Base-by-base conservation (phyloP, 37 sponge, comb jelly and placozoan genomes). In the Ephydatia muelleri region DNA sequence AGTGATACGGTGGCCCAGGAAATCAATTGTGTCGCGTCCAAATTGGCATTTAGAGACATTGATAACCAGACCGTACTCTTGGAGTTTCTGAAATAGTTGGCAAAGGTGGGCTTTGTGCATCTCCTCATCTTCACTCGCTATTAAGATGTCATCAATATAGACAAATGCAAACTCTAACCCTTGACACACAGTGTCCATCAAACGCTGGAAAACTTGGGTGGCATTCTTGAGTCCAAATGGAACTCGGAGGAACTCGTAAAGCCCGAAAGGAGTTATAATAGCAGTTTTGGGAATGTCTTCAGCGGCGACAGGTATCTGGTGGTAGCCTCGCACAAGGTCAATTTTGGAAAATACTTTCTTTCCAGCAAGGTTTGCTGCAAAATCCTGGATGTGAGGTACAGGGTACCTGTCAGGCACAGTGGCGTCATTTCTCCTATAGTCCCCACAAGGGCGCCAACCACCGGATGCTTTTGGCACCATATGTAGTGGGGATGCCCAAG, bases 361-460 rank as follows among this genome's bases (percentile, higher is more conserved):
- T 11, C 86, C 73, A 35, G 37, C 76, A 1, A 86, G 74, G 3
- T 23, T 2, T 36, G 74, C n/a, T 35, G 74, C 14, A 49, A 86
- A 86, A n/a, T 72, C 80, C 72, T 79, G 80, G 26, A 79, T 26
- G 43, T 68, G 70, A 40, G 86, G 80, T 35, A 86, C 37, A 16
- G 74, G 80, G 66, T 83, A 83, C 13, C 83, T 72, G 83, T 83
- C 65, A 31, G 77, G 85, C 11, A 77, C 85, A 23, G 86, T 85
- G 71, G 36, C 73, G 22, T 70, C 48, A 9, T 82, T 67, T 5
- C 72, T 30, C 43, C 82, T 34, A 28, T 80, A 87, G 64, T 87
- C 82, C n/a, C 88, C 82, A 38, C 88, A 87, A 3, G 82, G 88
- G 5, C 88, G 76, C 88, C 88, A 87, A 23, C 78, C 88, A 19